These are phyloP conservation scores for Vireo griseus DNA, from an alignment of 2,797 vertebrate species.

Conservation along the genomic window DNA sequence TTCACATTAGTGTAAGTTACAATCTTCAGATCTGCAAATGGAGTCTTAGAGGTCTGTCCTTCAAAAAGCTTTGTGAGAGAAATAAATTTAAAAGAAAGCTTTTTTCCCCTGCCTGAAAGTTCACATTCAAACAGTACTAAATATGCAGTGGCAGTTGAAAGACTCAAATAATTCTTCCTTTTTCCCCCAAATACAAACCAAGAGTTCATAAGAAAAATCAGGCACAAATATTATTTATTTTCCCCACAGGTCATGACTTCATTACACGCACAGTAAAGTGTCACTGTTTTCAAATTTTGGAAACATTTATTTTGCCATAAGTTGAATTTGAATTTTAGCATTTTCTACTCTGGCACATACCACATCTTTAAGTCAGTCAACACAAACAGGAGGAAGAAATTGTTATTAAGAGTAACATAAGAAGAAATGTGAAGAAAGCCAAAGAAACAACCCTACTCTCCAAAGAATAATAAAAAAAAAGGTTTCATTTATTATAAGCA, in stretches of 20 bases:
- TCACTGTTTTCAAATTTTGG: background rate
- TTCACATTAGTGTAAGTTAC: background rate
- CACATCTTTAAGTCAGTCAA: background rate
- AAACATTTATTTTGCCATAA: background rate
- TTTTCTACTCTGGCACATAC: background rate
- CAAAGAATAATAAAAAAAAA: background rate
- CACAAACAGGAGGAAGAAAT: background rate
- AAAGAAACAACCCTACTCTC: background rate
- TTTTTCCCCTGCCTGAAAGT: background rate
- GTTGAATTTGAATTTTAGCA: background rate
- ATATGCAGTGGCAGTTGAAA: accelerated
- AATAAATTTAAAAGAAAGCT: background rate
- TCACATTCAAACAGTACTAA: background rate
- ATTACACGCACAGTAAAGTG: background rate
- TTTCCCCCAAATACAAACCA: background rate
- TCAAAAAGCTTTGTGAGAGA: background rate
- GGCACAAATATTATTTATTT: background rate
- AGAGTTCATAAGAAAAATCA: background rate
- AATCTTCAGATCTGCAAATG: background rate
- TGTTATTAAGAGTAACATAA: background rate
- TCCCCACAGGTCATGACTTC: background rate
- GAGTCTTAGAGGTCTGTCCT: background rate
- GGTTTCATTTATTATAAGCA: background rate
- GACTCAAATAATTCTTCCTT: background rate
- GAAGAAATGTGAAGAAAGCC: background rate